Evolutionary conservation across 2,797 vertebrate species (phyloP).

Genomic region (Lacerta viridis): DNA sequence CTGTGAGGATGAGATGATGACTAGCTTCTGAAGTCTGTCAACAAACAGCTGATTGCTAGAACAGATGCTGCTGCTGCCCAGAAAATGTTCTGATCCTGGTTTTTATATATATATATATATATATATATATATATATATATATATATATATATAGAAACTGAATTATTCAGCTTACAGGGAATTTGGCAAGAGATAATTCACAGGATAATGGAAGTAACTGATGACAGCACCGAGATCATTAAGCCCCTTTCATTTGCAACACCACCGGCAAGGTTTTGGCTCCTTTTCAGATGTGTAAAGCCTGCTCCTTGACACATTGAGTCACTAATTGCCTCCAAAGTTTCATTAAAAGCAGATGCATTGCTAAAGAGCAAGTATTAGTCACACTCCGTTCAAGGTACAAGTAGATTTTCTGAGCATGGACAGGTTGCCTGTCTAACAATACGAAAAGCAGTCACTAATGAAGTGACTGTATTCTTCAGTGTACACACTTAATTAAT

Average conservation of each 20-base stretch:
- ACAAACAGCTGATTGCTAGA: slow-evolving; percentile 38
- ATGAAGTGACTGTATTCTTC: slow-evolving; percentile 24
- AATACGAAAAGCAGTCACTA: slow-evolving; percentile 48
- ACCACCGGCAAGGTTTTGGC: slow-evolving; percentile 58
- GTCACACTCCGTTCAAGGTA: slow-evolving; percentile 67
- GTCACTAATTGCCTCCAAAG: slow-evolving; percentile 71
- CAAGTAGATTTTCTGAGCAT: slow-evolving; percentile 44
- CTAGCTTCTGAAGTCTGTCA: slow-evolving; percentile 10
- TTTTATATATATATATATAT: slow-evolving; percentile 29
- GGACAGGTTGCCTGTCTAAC: slow-evolving; percentile 33
- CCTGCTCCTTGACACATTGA: slow-evolving; percentile 66
- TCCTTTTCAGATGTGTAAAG: slow-evolving; percentile 56
- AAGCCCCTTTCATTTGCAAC: slow-evolving; percentile 56
- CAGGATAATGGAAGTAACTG: slow-evolving; percentile 58
- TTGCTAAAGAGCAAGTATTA: slow-evolving; percentile 67
- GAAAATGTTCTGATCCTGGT: slow-evolving; percentile 13
- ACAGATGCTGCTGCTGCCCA: slow-evolving; percentile 56
- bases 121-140: background rate
- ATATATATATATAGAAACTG: slow-evolving; percentile 47
- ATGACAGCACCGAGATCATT: slow-evolving; percentile 43
- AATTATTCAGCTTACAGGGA: slow-evolving; percentile 50
- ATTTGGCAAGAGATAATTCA: slow-evolving; percentile 53
- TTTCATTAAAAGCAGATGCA: slow-evolving; percentile 70
- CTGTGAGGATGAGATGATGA: background rate
- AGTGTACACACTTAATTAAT: slow-evolving; percentile 40